Evolutionary conservation across 2,888 invertebrate species (phyloP), one percentile per base, ranked within the genome.

Genomic region (Fragum fragum): DNA sequence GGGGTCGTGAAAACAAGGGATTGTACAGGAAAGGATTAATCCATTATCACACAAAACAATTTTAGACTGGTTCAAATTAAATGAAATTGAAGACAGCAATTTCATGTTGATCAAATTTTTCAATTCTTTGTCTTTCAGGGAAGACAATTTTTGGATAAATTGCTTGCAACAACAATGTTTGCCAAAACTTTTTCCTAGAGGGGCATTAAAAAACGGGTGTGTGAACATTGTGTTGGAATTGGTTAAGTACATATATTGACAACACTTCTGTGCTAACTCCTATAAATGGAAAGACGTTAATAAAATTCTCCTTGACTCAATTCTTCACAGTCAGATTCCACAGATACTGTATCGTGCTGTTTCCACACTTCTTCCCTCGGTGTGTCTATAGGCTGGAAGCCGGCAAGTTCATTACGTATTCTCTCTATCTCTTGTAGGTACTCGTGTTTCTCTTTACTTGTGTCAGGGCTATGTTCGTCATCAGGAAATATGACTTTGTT

Each of bases 331-430:
- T 89, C 89, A 18, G 90, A 90, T 72, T 88, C 89, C 6, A 88
- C 77, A 7, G 88, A 88, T n/a, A 80, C 87, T 6, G 88, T 86
- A 28, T 88, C 90, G 9, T 76, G 63, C 23, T 83, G 76, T 78
- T 87, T 90, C 87, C 88, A 88, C 0, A 81, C 77, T 21, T 89
- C 85, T 18, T 88, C 87, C 47, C 85, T 74, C 0, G 91, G 91
- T 21, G 89, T 90, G 47, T 91, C 91, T 28, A 94, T 94, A 28
- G 94, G 93, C 74, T 91, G 92, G 81, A 94, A 94, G 23, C 93
- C 94, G 1, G 91, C 90, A 52, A 93, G 87, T 85, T 93, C 93
- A 72, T 89, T 88, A 28, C 91, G 88, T 75, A 93, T 92, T 55
- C 93, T 82, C 81, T 93, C 91, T 18, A 93, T 92, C 76, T 93